Conservation (phyloP, 2,113 vertebrate genomes). For the Bubo bubo region DNA sequence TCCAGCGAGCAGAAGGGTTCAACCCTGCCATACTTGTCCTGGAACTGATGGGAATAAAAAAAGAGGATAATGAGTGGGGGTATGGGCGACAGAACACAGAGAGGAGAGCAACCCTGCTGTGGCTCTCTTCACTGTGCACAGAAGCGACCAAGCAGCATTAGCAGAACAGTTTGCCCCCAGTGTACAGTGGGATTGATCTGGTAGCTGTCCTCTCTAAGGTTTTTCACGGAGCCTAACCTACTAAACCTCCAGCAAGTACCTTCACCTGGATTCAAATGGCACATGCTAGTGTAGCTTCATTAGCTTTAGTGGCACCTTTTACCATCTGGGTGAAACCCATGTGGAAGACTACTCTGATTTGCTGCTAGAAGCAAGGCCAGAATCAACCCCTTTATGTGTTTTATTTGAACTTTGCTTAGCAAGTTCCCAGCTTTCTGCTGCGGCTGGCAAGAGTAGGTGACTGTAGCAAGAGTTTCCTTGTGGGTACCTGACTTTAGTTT, state of each 20-base stretch:
- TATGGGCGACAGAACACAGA: not conserved
- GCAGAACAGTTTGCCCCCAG: not conserved
- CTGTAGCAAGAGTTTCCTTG: not conserved
- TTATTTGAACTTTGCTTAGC: not conserved
- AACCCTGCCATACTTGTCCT: not conserved
- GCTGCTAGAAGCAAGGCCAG: not conserved
- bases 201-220: not conserved
- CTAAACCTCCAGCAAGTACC: not conserved
- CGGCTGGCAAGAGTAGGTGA: not conserved
- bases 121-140: no score
- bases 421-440: not conserved
- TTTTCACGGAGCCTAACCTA: not conserved
- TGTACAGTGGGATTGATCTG: accelerated
- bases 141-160: not conserved
- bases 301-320: not conserved
- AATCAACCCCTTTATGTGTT: accelerated
- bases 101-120: not conserved
- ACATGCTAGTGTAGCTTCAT: not conserved
- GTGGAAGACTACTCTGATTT: not conserved
- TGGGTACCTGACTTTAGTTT: not conserved
- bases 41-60: not conserved
- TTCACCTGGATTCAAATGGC: not conserved
- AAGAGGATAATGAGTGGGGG: accelerated
- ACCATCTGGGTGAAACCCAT: not conserved
- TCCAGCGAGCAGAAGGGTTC: not conserved